Conservation (phyloP, 2,797 vertebrate species). For the Myotis daubentonii region DNA sequence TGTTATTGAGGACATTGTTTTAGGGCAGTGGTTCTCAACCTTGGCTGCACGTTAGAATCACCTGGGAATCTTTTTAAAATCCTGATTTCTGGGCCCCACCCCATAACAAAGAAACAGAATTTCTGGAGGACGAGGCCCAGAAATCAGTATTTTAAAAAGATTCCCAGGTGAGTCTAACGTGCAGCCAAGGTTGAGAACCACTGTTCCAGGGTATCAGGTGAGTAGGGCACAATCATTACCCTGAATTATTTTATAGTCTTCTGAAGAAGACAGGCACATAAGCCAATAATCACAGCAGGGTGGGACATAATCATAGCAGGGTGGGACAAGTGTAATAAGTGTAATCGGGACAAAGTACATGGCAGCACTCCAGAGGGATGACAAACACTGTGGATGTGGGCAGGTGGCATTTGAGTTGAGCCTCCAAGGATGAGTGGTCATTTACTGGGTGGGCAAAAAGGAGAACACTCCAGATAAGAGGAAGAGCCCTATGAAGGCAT, state of each 20-base stretch:
- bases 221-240: neutral
- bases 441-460: neutral
- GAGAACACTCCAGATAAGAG: neutral
- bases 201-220: neutral
- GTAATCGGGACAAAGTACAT: neutral
- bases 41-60: no score
- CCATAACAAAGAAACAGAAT: no score
- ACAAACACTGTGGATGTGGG: neutral
- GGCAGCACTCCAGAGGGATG: neutral
- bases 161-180: no score
- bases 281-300: neutral
- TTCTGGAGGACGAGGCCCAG: no score
- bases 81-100: no score
- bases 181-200: no score
- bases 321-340: neutral
- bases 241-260: neutral
- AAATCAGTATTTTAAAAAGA: no score
- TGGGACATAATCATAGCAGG: neutral
- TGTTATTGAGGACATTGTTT: neutral
- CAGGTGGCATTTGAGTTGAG: neutral
- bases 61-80: no score
- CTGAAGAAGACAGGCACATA: neutral
- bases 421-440: neutral
- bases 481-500: neutral
- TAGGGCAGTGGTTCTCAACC: neutral